These are phyloP conservation scores for Gasterosteus aculeatus DNA, from an alignment of 2,113 vertebrate species.

Conservation along the genomic window DNA sequence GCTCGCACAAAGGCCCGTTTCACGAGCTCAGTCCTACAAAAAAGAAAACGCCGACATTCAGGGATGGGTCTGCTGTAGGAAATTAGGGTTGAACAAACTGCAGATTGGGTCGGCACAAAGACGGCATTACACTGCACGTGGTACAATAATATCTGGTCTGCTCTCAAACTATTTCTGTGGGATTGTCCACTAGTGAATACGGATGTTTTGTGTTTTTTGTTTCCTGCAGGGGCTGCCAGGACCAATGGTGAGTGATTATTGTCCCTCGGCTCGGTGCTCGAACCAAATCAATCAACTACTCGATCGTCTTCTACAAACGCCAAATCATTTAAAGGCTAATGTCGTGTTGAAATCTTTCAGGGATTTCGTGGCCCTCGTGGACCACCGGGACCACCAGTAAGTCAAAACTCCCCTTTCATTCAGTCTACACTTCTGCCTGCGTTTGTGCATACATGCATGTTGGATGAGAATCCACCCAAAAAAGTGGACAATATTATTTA, in stretches of 20 bases:
- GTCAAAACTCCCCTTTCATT: constrained; percentile 57
- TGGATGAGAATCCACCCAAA: constrained; percentile 5
- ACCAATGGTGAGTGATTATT: constrained; percentile 86
- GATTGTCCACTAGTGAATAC: constrained; percentile 34
- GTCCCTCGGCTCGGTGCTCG: background rate
- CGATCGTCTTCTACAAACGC: constrained; percentile 35
- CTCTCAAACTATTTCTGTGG: constrained; percentile 12
- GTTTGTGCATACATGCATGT: constrained; percentile 19
- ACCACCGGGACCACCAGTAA: constrained; percentile 90
- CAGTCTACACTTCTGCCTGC: background rate
- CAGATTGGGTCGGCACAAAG: constrained; percentile 13
- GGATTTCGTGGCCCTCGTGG: constrained; percentile 91
- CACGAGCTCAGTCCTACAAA: constrained; percentile 20
- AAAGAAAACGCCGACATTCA: constrained; percentile 26
- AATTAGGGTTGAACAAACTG: constrained; percentile 25
- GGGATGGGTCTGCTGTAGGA: constrained; percentile 5
- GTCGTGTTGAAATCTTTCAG: constrained; percentile 55
- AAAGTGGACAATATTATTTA: constrained; percentile 1
- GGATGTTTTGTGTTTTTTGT: constrained; percentile 53
- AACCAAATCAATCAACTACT: constrained; percentile 2
- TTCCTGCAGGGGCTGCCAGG: constrained; percentile 88
- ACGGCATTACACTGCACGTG: constrained; percentile 3
- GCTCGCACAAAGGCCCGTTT: constrained; percentile 41
- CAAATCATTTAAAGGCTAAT: constrained; percentile 26
- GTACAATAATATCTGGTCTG: constrained; percentile 3